Percentiles rank a stretch among this genome's conserved stretches.
phyloP scores from a whole-genome alignment of 2,888 invertebrate species.

The Oscheius sp. region DNA sequence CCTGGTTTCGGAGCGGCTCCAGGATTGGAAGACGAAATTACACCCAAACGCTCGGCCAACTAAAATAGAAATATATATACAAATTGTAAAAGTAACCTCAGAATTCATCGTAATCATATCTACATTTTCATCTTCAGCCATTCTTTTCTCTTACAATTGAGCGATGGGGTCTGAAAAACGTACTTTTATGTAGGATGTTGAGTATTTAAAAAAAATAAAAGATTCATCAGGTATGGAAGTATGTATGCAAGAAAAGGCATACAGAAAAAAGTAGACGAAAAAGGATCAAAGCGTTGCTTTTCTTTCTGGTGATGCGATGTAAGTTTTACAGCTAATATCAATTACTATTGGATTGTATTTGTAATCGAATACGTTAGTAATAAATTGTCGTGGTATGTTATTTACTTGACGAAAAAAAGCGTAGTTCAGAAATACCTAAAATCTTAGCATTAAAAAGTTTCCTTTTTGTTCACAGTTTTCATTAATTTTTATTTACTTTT shows the following conservation, averaged over 20 bases:
- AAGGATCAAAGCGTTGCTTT: too few species aligned
- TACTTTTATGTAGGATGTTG: neutral
- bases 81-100: constrained; percentile 17
- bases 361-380: too few species aligned
- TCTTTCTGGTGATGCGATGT: too few species aligned
- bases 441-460: too few species aligned
- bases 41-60: constrained; percentile 28
- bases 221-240: neutral
- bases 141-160: constrained; percentile 6
- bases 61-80: constrained; percentile 1
- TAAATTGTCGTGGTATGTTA: too few species aligned
- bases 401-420: too few species aligned
- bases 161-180: constrained; percentile 7
- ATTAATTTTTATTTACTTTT: too few species aligned
- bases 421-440: too few species aligned
- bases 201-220: neutral
- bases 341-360: too few species aligned
- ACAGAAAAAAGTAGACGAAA: neutral
- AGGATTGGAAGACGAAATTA: constrained; percentile 6
- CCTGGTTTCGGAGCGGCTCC: constrained; percentile 7
- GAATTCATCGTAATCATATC: constrained; percentile 27
- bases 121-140: constrained; percentile 42
- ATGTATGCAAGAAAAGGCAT: neutral
- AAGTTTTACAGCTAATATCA: too few species aligned
- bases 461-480: too few species aligned